These are phyloP conservation scores for Littorina saxatilis DNA, from an alignment of 1,140 invertebrate genomes.

Conservation along the genomic window DNA sequence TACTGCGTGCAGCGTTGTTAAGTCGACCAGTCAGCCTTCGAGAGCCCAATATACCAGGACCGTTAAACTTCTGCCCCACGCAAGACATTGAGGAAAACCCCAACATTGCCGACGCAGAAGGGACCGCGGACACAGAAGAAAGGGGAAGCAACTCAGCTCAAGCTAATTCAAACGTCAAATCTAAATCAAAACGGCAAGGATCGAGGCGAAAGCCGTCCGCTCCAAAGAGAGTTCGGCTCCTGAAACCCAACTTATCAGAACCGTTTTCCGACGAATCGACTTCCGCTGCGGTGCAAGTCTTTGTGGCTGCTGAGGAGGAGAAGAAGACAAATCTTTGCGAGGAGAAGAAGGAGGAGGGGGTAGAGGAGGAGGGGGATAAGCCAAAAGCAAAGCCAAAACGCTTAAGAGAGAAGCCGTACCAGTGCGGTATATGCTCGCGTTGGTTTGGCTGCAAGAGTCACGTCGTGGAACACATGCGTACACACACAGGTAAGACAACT, in stretches of 20 bases:
- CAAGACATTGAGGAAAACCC: neutral
- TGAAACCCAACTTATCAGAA: too few species aligned
- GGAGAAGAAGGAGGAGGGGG: neutral
- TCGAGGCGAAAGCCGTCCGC: neutral
- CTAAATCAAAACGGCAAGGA: too few species aligned
- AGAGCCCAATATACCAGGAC: slow-evolving; percentile 8
- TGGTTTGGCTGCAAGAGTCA: slow-evolving; percentile 38
- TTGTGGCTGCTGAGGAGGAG: too few species aligned
- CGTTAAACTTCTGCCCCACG: neutral
- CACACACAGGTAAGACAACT: slow-evolving; percentile 33
- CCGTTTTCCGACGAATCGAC: too few species aligned
- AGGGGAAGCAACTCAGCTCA: too few species aligned
- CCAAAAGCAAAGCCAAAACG: neutral
- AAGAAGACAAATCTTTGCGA: too few species aligned
- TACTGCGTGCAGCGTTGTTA: slow-evolving; percentile 22
- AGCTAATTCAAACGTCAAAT: too few species aligned
- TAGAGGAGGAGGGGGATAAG: neutral
- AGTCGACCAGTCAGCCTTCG: slow-evolving; percentile 5
- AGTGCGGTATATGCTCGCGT: slow-evolving; percentile 24
- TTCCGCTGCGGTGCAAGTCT: too few species aligned
- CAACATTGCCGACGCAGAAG: neutral
- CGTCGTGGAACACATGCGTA: slow-evolving; percentile 34
- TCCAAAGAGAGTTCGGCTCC: neutral
- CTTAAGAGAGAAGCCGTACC: slow-evolving; percentile 13
- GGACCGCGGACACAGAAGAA: too few species aligned